Conservation (phyloP, 2,113 vertebrate species). For the Pholis gunnellus region DNA sequence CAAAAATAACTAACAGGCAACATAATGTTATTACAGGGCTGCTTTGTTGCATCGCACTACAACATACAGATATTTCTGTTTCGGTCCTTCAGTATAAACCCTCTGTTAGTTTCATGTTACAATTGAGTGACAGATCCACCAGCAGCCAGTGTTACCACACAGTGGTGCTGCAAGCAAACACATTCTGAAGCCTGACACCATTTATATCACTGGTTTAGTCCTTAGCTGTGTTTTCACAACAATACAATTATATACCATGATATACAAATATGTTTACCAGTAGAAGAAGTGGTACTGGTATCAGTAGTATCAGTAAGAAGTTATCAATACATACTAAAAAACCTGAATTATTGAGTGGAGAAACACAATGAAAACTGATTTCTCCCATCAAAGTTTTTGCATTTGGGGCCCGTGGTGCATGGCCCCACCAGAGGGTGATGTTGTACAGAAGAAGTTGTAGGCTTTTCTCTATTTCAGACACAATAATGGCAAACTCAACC, state of each 20-base stretch:
- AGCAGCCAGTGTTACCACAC: constrained; percentile 4
- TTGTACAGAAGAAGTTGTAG: background rate
- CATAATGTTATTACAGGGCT: no score
- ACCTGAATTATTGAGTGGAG: background rate
- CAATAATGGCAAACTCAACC: background rate
- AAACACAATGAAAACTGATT: background rate
- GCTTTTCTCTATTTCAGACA: no score
- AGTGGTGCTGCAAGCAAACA: constrained; percentile 9
- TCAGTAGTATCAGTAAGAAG: background rate
- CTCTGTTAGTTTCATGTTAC: background rate
- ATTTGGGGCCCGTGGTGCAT: no score
- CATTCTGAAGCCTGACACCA: background rate
- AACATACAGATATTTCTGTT: background rate
- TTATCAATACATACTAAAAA: background rate
- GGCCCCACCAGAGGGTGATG: background rate
- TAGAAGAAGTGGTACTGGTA: background rate
- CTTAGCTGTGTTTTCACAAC: background rate
- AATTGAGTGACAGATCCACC: background rate
- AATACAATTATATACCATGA: background rate
- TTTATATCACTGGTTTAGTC: background rate
- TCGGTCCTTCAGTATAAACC: background rate
- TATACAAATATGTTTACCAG: background rate
- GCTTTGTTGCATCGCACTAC: background rate
- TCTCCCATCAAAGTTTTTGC: background rate
- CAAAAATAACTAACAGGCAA: background rate